phyloP scores from a whole-genome alignment of 2,888 invertebrate species.

The Plutella xylostella region DNA sequence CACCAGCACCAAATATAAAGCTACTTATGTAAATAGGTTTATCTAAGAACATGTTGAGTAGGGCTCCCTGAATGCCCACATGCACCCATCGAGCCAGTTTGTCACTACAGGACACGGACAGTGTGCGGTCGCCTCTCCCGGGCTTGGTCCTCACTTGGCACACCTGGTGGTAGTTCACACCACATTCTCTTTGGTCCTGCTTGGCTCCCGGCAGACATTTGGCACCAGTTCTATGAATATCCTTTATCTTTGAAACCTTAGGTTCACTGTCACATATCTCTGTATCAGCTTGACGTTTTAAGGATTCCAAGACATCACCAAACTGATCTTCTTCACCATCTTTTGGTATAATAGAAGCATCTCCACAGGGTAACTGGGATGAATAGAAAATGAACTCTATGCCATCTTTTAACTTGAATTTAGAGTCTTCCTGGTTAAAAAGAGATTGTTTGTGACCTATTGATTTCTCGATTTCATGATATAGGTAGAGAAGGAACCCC shows the following conservation, averaged over 20 bases:
- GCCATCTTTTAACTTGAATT: slow-evolving; percentile 63
- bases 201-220: slow-evolving; percentile 74
- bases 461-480: slow-evolving; percentile 68
- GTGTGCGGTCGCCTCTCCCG: slow-evolving; percentile 88
- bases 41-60: slow-evolving; percentile 76
- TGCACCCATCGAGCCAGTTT: slow-evolving; percentile 92
- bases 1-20: slow-evolving; percentile 77
- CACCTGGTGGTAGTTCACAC: slow-evolving; percentile 73
- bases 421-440: slow-evolving; percentile 30
- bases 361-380: slow-evolving; percentile 93
- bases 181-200: slow-evolving; percentile 71
- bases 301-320: slow-evolving; percentile 34
- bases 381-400: slow-evolving; percentile 86
- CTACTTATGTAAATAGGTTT: slow-evolving; percentile 77
- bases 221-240: slow-evolving; percentile 87
- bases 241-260: slow-evolving; percentile 28
- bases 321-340: slow-evolving; percentile 29
- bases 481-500: slow-evolving; percentile 82
- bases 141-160: slow-evolving; percentile 89
- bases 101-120: slow-evolving; percentile 94
- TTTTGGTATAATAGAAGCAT: slow-evolving; percentile 87
- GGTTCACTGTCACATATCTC: slow-evolving; percentile 22
- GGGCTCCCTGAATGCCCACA: slow-evolving; percentile 86
- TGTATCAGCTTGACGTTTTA: slow-evolving; percentile 29
- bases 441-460: slow-evolving; percentile 37